Evolutionary conservation across 2,113 vertebrate genomes (phyloP), one percentile per base, ranked within the genome.

Genomic region (Saccopteryx bilineata): DNA sequence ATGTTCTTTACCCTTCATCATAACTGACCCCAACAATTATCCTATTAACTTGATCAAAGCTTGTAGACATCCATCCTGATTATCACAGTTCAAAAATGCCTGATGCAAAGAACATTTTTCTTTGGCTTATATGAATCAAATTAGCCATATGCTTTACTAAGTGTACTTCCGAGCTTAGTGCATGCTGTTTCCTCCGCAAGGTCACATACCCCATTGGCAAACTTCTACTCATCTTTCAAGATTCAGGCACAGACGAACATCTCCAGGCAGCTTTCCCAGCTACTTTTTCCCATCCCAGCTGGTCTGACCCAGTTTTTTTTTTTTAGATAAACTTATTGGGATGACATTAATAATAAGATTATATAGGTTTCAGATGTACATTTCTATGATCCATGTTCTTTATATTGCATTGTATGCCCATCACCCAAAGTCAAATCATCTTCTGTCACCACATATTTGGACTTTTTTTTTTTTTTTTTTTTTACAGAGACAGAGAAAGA

Each of bases 91-190:
- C 63, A 84, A 24, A 83, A 74, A 28, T 24, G 24, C 61, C 5
- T 14, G 11, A 91, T 6, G 5, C 15, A 61, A 18, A 48, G 17
- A 12, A 74, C 8, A 23, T 5, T 76, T 50, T 48, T 0, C 50
- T 39, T 84, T 48, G 21, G 9, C 52, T 61, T 31, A 21, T 11
- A 3, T 24, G 58, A 31, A 18, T 54, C 54, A 15, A 17, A 68
- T 18, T 11, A 24, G 81, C 61, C 56, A 11, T 13, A 9, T 26
- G 18, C 26, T 18, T 82, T 58, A 4, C 26, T 71, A 31, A 26
- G 26, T 15, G 7, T 2, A 24, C 2, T 7, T 31, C 69, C 33
- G 24, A 23, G 23, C 39, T 92, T 6, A 23, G 31, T 0, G 0
- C 61, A 15, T 39, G 23, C 17, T 23, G 4, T 17, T 33, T 56